phyloP scores from a whole-genome alignment of 2,888 invertebrate genomes.

The Flexamia atlantica region DNA sequence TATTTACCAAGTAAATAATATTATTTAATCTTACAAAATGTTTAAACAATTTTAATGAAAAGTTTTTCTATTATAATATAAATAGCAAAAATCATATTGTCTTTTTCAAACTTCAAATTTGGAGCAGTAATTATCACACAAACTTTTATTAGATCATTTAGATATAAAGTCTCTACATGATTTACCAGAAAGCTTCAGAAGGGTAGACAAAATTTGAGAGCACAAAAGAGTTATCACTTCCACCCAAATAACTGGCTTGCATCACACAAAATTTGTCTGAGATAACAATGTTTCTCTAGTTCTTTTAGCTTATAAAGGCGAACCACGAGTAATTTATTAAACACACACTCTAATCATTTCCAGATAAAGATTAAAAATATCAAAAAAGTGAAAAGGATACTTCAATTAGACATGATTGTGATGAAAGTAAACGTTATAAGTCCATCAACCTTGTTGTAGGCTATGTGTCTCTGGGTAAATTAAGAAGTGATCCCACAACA shows the following conservation, averaged over 20 bases:
- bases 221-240: neutral
- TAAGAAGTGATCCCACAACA: too few species aligned
- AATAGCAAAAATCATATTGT: neutral
- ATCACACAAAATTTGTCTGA: neutral
- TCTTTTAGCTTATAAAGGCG: neutral
- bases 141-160: neutral
- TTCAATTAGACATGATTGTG: neutral
- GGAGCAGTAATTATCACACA: neutral
- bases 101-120: neutral
- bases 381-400: neutral
- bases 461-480: too few species aligned
- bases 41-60: neutral
- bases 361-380: neutral
- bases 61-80: neutral
- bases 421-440: neutral
- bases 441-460: too few species aligned
- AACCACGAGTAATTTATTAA: neutral
- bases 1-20: neutral
- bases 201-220: neutral
- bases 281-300: neutral
- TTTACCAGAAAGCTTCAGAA: neutral
- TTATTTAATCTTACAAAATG: neutral
- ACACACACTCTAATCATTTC: neutral
- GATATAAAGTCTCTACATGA: neutral
- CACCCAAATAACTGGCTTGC: neutral